Base-by-base conservation (phyloP, 2,797 vertebrate species). In the Rousettus madagascariensis region DNA sequence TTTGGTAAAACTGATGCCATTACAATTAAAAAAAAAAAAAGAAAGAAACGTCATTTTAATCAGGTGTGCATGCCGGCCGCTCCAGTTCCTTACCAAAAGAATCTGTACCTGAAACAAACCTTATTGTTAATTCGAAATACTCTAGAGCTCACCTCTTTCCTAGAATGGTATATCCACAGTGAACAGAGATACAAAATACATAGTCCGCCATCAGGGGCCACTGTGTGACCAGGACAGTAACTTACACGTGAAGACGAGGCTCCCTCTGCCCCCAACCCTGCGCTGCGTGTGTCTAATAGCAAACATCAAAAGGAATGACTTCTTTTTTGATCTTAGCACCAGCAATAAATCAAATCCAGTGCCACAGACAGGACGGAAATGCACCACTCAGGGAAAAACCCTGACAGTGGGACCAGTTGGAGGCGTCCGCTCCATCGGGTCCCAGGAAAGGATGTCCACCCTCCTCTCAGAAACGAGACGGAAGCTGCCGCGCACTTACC, bases 251-350 rank as follows among this genome's bases (percentile, higher is more conserved):
- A 38, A 91, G 68, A 53, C 10, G 8, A 3, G 46, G 65, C 59
- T 59, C 55, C 11, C 68, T 46, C 10, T 30, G 15, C 15, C 53
- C 1, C 1, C 20, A 10, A 10, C 16, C n/a, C 72, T 17, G 33
- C 79, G 17, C 94, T 72, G 78, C 80, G 7, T n/a, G 82, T 24
- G 69, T 57, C 95, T 96, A 93, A 95, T 41, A 96, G 94, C 78
- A 68, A 92, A 95, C 93, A 94, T 89, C 83, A 90, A 94, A 97
- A 94, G 94, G 74, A 95, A 96, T 84, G 74, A 86, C 93, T 96
- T 94, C 96, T 95, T 93, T 95, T 97, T 94, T 95, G 94, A 96
- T 95, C 96, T 95, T 61, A 89, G 66, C 79, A 93, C 63, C 74
- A 61, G 77, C 4, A 12, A 96, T 95, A 97, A 88, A 87, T 1